Base-by-base conservation (phyloP, 2,113 vertebrate species). In the Corydoras maculifer region DNA sequence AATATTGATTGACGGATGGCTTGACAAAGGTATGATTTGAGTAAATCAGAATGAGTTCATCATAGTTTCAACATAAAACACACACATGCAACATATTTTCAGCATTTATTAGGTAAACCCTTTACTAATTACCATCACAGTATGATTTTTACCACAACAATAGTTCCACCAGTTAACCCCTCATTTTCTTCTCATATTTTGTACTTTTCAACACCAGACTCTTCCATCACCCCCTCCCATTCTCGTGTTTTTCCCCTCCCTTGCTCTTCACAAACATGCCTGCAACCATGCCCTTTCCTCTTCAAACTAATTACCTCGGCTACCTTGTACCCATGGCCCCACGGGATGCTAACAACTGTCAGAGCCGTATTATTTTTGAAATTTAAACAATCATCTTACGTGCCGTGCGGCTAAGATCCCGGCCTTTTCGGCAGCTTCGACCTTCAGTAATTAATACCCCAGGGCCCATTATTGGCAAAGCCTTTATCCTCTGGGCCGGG, bases 371-470 rank as follows among this genome's bases (percentile, higher is more conserved):
- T 91, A 90, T 91, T 90, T 91, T 89, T 88, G 88, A 91, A 91
- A 91, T 90, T 90, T 90, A 90, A 90, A 91, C 90, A 90, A 91
- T 91, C 90, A 91, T 91, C 87, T 88, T 90, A 85, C 85, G 88
- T 85, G 86, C 87, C 78, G 82, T 75, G 85, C 89, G 83, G 89
- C 89, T 90, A 89, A 91, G 89, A 91, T 90, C 88, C 87, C 82
- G 88, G 88, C 89, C 88, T 90, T 90, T 91, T 88, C 89, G 78
- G 86, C 85, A 81, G 88, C 85, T 88, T 88, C 90, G 89, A 91
- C 90, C 90, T 91, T 91, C 90, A 90, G 90, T 91, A 91, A 91
- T 91, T 91, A 90, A 90, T 89, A 89, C 90, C 88, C 90, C 82
- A 81, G 90, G 88, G 90, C 81, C 87, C 89, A 87, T 87, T 90